Evolutionary conservation across 2,113 vertebrate species (phyloP).

Genomic region (Tragelaphus buxtoni): DNA sequence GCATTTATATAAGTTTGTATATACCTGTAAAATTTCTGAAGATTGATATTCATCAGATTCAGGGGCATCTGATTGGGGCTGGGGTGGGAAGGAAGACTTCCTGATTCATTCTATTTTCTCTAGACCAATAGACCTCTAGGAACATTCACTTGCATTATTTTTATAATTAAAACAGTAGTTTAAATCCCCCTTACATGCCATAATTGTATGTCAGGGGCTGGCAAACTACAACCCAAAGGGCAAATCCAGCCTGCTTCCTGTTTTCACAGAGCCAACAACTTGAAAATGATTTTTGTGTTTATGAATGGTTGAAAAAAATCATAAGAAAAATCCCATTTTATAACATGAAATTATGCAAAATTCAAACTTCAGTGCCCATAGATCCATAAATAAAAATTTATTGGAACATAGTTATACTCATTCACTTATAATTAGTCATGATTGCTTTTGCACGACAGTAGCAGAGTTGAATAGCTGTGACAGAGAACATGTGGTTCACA

Average conservation of each 20-base stretch:
- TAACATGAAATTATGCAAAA: neutral
- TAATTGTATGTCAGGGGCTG: neutral
- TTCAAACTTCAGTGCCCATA: neutral
- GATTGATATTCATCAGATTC: neutral
- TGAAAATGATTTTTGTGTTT: constrained; percentile 28
- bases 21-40: constrained; percentile 21
- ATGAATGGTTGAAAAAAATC: neutral
- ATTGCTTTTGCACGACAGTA: neutral
- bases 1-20: neutral
- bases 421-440: neutral
- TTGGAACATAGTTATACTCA: neutral
- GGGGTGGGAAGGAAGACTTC: neutral
- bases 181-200: neutral
- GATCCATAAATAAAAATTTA: neutral
- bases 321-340: neutral
- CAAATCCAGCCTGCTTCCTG: neutral
- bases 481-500: neutral
- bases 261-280: neutral
- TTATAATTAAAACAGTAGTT: constrained; percentile 22
- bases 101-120: constrained; percentile 34
- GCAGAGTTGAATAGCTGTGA: neutral
- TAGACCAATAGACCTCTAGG: neutral
- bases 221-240: neutral
- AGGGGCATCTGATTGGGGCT: neutral
- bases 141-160: neutral